phyloP scores from a whole-genome alignment of 2,888 invertebrate species.

The Sclerodermus sp. region DNA sequence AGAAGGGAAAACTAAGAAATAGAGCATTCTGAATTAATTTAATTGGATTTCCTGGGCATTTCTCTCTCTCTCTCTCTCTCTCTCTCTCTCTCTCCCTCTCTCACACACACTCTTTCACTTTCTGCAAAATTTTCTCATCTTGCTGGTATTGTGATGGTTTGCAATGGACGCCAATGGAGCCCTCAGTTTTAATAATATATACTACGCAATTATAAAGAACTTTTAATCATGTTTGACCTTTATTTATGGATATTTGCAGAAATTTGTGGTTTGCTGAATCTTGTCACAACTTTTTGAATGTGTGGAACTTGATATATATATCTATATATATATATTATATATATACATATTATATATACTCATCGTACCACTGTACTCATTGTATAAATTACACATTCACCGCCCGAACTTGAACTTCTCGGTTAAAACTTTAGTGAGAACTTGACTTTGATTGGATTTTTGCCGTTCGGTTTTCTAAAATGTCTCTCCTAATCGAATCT shows the following conservation, averaged over 20 bases:
- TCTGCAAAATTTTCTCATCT: too few species aligned
- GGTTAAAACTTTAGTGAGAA: constrained; percentile 22
- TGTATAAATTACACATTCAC: constrained; percentile 58
- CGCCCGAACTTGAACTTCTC: constrained; percentile 42
- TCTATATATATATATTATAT: constrained; percentile 31
- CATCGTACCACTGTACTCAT: constrained; percentile 54
- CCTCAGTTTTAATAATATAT: constrained; percentile 40
- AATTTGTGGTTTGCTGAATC: constrained; percentile 58
- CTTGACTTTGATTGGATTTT: constrained; percentile 5
- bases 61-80: too few species aligned
- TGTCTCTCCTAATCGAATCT: constrained; percentile 32
- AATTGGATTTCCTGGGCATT: too few species aligned
- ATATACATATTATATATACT: constrained; percentile 32
- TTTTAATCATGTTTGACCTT: constrained; percentile 54
- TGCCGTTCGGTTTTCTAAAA: neutral
- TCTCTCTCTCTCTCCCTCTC: too few species aligned
- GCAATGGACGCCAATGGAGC: constrained; percentile 9
- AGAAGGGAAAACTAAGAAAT: too few species aligned
- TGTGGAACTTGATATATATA: constrained; percentile 51
- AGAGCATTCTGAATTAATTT: too few species aligned
- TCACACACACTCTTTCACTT: too few species aligned
- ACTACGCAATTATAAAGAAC: constrained; percentile 47
- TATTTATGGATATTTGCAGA: constrained; percentile 55
- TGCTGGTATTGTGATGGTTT: too few species aligned
- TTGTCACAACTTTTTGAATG: constrained; percentile 56